Evolutionary conservation across 2,797 vertebrate genomes (phyloP), one percentile per base, ranked within the genome.

Genomic region (Mionectes olivaceus): DNA sequence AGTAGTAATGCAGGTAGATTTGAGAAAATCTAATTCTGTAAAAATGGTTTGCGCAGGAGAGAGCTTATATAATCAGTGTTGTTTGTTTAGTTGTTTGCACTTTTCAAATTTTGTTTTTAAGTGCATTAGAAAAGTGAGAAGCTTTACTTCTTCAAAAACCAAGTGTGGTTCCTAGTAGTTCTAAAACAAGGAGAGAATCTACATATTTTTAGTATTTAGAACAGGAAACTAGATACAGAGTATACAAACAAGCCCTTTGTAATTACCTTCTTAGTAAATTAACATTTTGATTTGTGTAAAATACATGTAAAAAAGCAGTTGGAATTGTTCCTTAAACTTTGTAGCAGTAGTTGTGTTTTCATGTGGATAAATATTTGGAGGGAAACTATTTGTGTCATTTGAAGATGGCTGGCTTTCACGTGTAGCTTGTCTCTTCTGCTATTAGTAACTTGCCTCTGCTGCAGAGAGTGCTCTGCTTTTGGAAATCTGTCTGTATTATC

Each of bases 341-440:
- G 23, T 82, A 84, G 65, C 41, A 67, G 25, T 80, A 61, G 70
- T 30, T 86, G 37, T 80, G 30, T 47, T 92, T 89, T 49, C 1
- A 2, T 23, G 32, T 76, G 67, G 39, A 3, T 78, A 75, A 85
- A n/a, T 88, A 49, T 95, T 96, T 83, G 88, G 89, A 85, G 13
- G 80, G 87, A 94, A 94, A 76, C 86, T 18, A 73, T 47, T 87
- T 94, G 60, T 43, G 32, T 96, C 55, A 82, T 93, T 94, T 92
- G 83, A 96, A 83, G 44, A 82, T 69, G 77, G 21, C 33, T 90
- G 83, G 64, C 83, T 96, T 92, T 89, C 94, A 70, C 5, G 0
- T 90, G 86, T 80, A 79, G 89, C 69, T 85, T 64, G 10, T 89
- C 39, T 52, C n/a, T 68, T 68, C 65, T 89, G 47, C 55, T 84